A percentile compares a stretch with the other conserved stretches of the same genome.
Evolutionary conservation across 92 coral and sea anemone species (phyloP).

Genomic region (Diadumene lineata): DNA sequence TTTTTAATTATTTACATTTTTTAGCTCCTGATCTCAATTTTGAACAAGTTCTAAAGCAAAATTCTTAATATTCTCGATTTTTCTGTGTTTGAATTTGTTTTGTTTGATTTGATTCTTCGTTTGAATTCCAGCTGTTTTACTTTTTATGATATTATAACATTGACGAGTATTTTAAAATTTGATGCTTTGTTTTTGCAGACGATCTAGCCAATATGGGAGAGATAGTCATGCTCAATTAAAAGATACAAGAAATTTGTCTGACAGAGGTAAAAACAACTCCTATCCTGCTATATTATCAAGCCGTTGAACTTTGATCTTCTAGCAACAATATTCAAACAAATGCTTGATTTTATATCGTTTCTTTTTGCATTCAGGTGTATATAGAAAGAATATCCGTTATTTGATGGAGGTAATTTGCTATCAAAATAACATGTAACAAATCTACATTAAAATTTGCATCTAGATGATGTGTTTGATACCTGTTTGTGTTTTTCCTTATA

Average conservation of each 20-base stretch:
- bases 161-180: background rate
- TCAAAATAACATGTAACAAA: background rate
- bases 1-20: no score
- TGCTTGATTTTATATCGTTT: background rate
- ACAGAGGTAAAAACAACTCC: constrained; percentile 48
- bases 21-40: no score
- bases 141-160: no score
- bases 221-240: constrained; percentile 53
- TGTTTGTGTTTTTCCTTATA: background rate
- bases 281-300: background rate
- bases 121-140: no score
- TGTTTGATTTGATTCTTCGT: no score
- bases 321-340: background rate
- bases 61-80: no score
- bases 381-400: constrained; percentile 76
- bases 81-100: no score
- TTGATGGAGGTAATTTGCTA: constrained; percentile 75
- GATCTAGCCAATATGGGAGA: constrained; percentile 81
- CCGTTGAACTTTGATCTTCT: background rate
- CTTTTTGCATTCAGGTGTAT: constrained; percentile 63
- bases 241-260: constrained; percentile 73
- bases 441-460: background rate
- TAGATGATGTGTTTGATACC: no score
- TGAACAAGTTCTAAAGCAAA: no score
- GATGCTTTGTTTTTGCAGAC: constrained; percentile 3